Percentiles rank a stretch among this genome's conserved stretches.
phyloP scores from a whole-genome alignment of 2,113 vertebrate genomes.

The Alosa alosa region DNA sequence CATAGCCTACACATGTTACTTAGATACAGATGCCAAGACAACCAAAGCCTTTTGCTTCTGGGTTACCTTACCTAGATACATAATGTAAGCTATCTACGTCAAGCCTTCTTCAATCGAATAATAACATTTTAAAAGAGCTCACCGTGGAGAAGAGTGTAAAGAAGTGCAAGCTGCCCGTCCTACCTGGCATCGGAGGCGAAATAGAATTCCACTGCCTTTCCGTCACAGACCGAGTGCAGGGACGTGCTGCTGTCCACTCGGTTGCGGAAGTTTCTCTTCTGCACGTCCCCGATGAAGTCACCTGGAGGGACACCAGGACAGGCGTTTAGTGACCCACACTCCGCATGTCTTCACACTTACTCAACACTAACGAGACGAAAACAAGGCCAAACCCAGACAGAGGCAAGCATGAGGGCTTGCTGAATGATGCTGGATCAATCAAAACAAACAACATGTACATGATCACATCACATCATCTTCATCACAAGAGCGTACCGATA shows the following conservation, averaged over 20 bases:
- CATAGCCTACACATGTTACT: no score
- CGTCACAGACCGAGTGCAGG: conserved; percentile 78
- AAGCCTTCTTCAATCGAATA: background rate
- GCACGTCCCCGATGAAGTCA: conserved; percentile 54
- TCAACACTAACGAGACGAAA: background rate
- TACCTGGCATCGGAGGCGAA: conserved; percentile 97
- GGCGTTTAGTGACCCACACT: background rate
- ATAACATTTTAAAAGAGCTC: background rate
- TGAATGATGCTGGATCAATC: background rate
- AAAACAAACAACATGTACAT: background rate
- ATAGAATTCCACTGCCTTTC: conserved; percentile 89
- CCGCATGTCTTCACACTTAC: background rate
- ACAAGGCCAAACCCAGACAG: background rate
- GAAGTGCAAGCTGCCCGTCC: conserved; percentile 1
- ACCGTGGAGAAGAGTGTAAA: background rate
- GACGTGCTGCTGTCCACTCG: conserved; percentile 73
- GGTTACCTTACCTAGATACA: no score
- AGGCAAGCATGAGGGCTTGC: background rate
- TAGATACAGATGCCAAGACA: no score
- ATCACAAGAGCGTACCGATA: no score
- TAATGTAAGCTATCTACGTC: no score
- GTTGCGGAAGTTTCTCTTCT: conserved; percentile 71
- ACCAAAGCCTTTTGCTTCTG: no score
- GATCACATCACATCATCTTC: no score
- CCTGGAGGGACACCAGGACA: conserved; percentile 47